Base-by-base conservation (phyloP, 1,140 invertebrate species). In the Neodiprion fabricii region DNA sequence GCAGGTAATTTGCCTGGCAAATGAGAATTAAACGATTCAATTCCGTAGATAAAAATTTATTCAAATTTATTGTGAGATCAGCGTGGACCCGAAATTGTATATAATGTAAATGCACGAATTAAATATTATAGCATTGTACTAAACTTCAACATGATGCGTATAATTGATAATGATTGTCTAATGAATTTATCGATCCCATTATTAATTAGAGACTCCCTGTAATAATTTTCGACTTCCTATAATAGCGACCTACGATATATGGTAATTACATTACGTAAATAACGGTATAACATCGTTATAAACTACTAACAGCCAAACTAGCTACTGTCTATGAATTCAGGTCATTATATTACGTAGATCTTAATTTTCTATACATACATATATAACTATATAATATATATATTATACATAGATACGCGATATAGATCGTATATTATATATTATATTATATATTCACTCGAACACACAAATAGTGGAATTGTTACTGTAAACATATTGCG, bases 21-120 rank as follows among this genome's bases (percentile, higher is more conserved):
- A 40, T 40, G 28, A 40, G 2, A 40, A 40, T 40, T 40, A 40
- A 40, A 40, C 28, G 28, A 40, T 40, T 40, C 5, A 40, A 3
- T 40, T 40, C 28, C 28, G 28, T 40, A 40, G 5, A 40, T 40
- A 5, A 40, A 40, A 40, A 3, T 40, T 40, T 3, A 40, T 5
- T 40, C 1, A 40, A 40, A 40, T 40, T 40, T 40, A 40, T 40
- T 40, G 28, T 1, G 5, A 40, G 28, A 40, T 40, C 53, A 14
- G 53, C 53, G 53, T 71, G 79, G 79, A 80, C 75, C 76, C 75
- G 49, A 75, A 75, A 70, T 80, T 85, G 83, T 85, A 84, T 77
- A 85, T 85, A 85, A 40, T 85, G 84, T 85, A 85, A 84, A 85
- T 85, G 84, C 81, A 82, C 79, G 78, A 8, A 72, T 74, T 80